Base-by-base conservation (phyloP, 2,113 vertebrate species). In the Cephalophus harveyi region DNA sequence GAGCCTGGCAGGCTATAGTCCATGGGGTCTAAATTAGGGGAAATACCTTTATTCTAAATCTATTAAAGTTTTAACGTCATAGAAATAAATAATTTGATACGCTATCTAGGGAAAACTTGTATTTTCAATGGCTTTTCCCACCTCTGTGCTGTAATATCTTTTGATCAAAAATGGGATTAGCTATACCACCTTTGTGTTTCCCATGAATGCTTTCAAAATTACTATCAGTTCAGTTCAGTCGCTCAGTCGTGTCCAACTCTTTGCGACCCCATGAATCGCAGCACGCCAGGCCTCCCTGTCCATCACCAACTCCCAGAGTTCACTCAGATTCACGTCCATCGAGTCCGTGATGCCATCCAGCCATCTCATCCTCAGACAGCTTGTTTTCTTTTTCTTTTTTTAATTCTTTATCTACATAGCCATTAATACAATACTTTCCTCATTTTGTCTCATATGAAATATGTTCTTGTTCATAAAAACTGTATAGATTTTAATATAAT, bases 171-270 rank as follows among this genome's bases (percentile, higher is more conserved):
- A 30, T 46, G 64, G n/a, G n/a, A 46, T 7, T 25, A 15, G 48
- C 19, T 33, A 19, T 1, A 14, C 1, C n/a, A 8, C 8, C 1
- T 0, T n/a, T 2, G 15, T 23, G 36, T 2, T 16, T 50, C 15
- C 21, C 86, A 46, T 15, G 36, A 33, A 7, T 30, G 17, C 12
- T 19, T 17, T 71, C 25, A 48, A 40, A 83, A 71, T 83, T 52
- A 10, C 40, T 67, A 40, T 40, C 40, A 3, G 40, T 40, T 40
- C 40, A 40, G 40, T 40, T 40, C 40, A 40, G 40, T 40, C 40
- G 40, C 40, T 40, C 40, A 40, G 40, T 40, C 40, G 40, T 40
- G 40, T 40, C 40, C 40, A 3, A 40, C 40, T 40, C 40, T 40
- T 40, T 40, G 40, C 40, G 40, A 40, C 40, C 40, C 40, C 40